Base-by-base conservation (phyloP, 2,888 invertebrate genomes). In the Cheilosia urbana region DNA sequence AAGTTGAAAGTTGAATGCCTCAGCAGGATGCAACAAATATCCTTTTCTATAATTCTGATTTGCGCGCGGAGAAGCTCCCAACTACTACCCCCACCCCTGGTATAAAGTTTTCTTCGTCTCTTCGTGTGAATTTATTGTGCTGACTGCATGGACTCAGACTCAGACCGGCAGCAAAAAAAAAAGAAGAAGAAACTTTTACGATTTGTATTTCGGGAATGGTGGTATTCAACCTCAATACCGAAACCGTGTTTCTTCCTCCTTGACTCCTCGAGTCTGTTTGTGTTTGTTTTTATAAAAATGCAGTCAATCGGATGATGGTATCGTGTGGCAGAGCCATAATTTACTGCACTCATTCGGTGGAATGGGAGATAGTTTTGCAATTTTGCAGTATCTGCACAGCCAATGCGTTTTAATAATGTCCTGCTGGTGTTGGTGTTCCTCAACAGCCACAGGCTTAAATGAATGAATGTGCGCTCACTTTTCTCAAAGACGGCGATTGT, bases 1-100 rank as follows among this genome's bases (percentile, higher is more conserved):
- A 75, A 87, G 87, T 87, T 87, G 88, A 88, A 88, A 88, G 88
- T 87, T 87, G 88, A 88, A 88, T 76, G 88, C 87, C 88, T 88
- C 85, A 72, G 71, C 88, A 87, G 88, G 87, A 88, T 88, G 88
- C 88, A 88, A 87, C 88, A 88, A 88, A 88, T 88, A 88, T 87
- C 76, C 75, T 79, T 81, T 81, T 77, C 72, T 81, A 63, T 85
- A 85, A 85, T 81, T 85, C 85, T 85, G 76, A 85, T 85, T 85
- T 85, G 81, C 81, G 76, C 72, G 76, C 66, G 69, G 55, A 42
- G 71, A 24, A 51, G 11, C 51, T 47, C n/a, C n/a, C 5, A 9
- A 0, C 47, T 7, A 11, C 21, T 1, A 55, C 37, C 37, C 24
- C 40, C 1, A 30, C 34, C 30, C 47, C 17, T 19, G 11, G 24